Base-by-base conservation (phyloP, 2,113 vertebrate species). In the Motacilla alba region DNA sequence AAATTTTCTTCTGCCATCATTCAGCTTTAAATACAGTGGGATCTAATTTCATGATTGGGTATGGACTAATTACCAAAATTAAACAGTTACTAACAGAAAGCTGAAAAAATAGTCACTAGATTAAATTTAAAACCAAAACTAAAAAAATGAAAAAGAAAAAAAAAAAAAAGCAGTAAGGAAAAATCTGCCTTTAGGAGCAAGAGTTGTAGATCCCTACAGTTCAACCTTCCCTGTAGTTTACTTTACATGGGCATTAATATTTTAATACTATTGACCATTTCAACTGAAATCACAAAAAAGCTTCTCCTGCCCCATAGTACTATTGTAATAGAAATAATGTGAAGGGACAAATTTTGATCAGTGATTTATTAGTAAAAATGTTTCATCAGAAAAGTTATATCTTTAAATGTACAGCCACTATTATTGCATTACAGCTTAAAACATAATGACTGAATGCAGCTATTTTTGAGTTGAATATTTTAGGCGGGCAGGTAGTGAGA, bases 291-390 rank as follows among this genome's bases (percentile, higher is more conserved):
- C 2, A 62, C 8, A 59, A 62, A 76, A 84, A 49, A 31, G 0
- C 0, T 39, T 5, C 10, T 3, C 8, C 1, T 27, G 2, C 5
- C 0, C 7, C 7, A 43, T 13, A 21, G 11, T 44, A 63, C 6
- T 35, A 27, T 15, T 73, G 16, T 43, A 52, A 39, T 2, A 50
- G 14, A 75, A 84, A 64, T 33, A 44, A 69, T 27, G 1, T 33
- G 74, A 58, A 58, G 11, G 26, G 12, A 37, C 0, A 50, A 4
- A 19, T 64, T 83, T 80, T 64, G 21, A 62, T 56, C 30, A 58
- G 7, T 2, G 3, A 52, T 44, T 67, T 58, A 39, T 50, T n/a
- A 31, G 3, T n/a, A 63, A 43, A 1, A 60, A 53, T 3, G 0
- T 59, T 74, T 70, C 15, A 35, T 77, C 53, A 49, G 5, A 91